Percentiles rank a stretch among this genome's conserved stretches.
Conservation (phyloP, 2,113 vertebrate genomes). For the Otis tarda region DNA sequence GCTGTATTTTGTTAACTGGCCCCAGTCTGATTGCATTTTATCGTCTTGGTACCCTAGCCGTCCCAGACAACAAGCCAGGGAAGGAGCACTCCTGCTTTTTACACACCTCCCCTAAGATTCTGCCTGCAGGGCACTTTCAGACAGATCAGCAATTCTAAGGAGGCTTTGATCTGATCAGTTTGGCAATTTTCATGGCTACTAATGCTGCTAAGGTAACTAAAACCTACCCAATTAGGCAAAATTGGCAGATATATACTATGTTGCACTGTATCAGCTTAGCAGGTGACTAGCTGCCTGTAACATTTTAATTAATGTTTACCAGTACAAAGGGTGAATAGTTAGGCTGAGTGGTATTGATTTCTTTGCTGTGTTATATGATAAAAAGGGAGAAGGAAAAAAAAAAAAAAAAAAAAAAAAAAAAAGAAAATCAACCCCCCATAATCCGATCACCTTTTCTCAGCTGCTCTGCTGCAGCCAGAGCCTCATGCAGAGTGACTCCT, state of each 20-base stretch:
- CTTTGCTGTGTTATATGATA: background rate
- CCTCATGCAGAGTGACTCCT: constrained; percentile 91
- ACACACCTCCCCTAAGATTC: background rate
- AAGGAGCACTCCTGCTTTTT: background rate
- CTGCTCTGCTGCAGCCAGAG: constrained; percentile 88
- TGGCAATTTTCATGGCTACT: background rate
- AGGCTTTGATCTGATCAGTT: background rate
- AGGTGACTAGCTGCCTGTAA: background rate
- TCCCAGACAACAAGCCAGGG: background rate
- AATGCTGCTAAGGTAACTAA: background rate
- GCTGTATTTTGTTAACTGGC: background rate
- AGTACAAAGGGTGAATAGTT: background rate
- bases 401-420: background rate
- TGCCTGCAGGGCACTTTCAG: background rate
- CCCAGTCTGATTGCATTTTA: background rate
- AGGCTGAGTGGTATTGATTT: background rate
- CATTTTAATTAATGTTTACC: background rate
- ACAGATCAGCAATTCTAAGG: background rate
- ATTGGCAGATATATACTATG: background rate
- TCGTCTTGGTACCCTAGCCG: background rate
- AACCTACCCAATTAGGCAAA: background rate
- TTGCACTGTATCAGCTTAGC: background rate
- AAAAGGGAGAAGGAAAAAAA: background rate
- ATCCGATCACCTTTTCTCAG: constrained; percentile 86
- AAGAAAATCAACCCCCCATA: background rate